Evolutionary conservation across 2,888 invertebrate genomes (phyloP), one percentile per base, ranked within the genome.

Genomic region (Mermis nigrescens): DNA sequence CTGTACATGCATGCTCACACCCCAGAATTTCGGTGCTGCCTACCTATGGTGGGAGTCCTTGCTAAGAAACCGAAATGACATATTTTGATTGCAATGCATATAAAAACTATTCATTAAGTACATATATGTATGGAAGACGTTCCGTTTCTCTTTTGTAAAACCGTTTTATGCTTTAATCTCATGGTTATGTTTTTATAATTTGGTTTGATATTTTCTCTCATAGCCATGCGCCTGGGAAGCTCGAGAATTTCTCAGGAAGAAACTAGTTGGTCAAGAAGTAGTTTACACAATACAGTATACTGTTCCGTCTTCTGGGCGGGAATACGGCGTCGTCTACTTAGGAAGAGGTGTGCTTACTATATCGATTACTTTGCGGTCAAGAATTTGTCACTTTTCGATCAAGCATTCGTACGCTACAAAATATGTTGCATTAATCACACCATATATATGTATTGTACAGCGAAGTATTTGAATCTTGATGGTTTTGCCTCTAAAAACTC

Each of bases 191-290:
- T 12, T n/a, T 28, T 28, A 31, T 19, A 57, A 31, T 45, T 51
- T 22, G 3, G 27, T 29, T 4, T 29, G 12, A 53, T 29, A 58
- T 72, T 70, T 31, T 55, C 73, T 81, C 79, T 66, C 69, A 57
- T 65, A 95, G 76, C 87, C 94, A 1, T 95, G 80, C 78, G 94
- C 92, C 0, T 98, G 94, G 92, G 94, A 95, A 72, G 87, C 94
- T 1, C 82, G 95, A 59, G 95, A 98, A 76, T 94, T 83, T 71
- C 78, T 98, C 55, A 81, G 95, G 45, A 87, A 88, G 71, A 88
- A 87, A 74, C 76, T 95, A 38, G 82, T 98, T 68, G 91, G 91
- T 1, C 84, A 87, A 73, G 85, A 87, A 68, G 86, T 98, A 0
- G 80, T 81, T 22, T 92, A 90, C 72, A 83, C 82, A 45, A 72